Conservation (phyloP, 2,797 vertebrate genomes). For the Scleropages formosus region DNA sequence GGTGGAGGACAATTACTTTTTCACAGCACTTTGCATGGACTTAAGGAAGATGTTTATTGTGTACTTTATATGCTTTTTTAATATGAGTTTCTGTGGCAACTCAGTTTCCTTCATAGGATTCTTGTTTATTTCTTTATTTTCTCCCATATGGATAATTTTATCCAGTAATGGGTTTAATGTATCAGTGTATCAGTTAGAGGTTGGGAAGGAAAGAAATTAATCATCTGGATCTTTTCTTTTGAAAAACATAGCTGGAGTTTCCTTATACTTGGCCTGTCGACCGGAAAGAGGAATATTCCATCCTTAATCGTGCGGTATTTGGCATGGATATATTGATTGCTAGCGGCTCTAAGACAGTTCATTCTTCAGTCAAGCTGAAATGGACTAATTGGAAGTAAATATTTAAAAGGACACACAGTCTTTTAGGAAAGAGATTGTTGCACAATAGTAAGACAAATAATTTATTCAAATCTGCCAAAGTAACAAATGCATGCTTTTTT, state of each 20-base stretch:
- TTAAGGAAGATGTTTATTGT: not conserved
- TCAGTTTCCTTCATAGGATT: not conserved
- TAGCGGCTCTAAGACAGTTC: not conserved
- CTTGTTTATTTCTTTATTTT: not conserved
- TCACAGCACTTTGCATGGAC: no score
- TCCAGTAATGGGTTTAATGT: not conserved
- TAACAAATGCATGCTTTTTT: constrained; percentile 15
- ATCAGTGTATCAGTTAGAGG: not conserved
- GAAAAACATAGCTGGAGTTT: not conserved
- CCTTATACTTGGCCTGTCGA: not conserved
- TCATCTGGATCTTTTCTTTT: not conserved
- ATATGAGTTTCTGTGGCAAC: not conserved
- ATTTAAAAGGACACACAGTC: constrained; percentile 5
- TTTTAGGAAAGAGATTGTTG: constrained; percentile 23
- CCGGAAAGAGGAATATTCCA: not conserved
- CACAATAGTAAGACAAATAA: constrained; percentile 13
- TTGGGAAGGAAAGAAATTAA: constrained; percentile 4
- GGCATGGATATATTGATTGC: not conserved
- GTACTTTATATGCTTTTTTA: not conserved
- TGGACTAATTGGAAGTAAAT: constrained; percentile 29
- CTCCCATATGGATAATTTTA: not conserved
- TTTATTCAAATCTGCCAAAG: constrained; percentile 5
- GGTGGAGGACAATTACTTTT: no score
- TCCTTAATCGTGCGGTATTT: constrained; percentile 3
- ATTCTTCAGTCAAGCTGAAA: constrained; percentile 25